These are phyloP conservation scores for Tachina lurida DNA, from an alignment of 2,888 invertebrate genomes.

Conservation along the genomic window DNA sequence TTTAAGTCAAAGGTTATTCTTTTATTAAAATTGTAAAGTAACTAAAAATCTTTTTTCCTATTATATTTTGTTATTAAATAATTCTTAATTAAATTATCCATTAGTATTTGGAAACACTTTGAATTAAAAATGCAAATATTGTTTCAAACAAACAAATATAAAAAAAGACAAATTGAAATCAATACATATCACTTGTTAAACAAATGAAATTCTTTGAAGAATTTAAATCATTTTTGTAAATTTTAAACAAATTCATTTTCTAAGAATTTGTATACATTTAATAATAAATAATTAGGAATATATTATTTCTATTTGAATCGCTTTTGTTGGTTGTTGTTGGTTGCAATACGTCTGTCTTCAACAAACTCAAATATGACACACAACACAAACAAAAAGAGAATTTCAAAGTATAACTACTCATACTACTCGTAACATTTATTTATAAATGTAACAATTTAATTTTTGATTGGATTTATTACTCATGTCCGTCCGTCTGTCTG, in stretches of 20 bases:
- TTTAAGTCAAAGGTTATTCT: no score
- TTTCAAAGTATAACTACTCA: not conserved
- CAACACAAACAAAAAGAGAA: not conserved
- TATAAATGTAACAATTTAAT: conserved; percentile 62
- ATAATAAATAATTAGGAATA: conserved; percentile 37
- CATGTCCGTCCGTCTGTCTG: conserved; percentile 13
- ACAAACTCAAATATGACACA: conserved; percentile 35
- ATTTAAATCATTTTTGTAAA: conserved; percentile 22
- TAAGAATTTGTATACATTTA: conserved; percentile 28
- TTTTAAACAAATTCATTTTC: conserved; percentile 13
- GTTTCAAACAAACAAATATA: not conserved
- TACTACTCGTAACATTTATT: conserved; percentile 6
- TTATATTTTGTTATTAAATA: not conserved
- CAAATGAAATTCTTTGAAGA: conserved; percentile 19
- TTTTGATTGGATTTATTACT: conserved; percentile 60
- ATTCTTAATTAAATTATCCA: conserved; percentile 30
- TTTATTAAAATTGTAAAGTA: no score
- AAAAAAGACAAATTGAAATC: conserved; percentile 22
- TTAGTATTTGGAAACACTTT: conserved; percentile 14
- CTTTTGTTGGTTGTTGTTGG: not conserved
- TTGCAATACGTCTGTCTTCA: conserved; percentile 20
- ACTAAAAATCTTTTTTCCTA: not conserved
- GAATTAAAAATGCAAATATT: not conserved
- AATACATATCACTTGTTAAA: conserved; percentile 7
- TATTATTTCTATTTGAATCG: not conserved